Conservation (phyloP, 2,797 vertebrate species). For the Ara ararauna region DNA sequence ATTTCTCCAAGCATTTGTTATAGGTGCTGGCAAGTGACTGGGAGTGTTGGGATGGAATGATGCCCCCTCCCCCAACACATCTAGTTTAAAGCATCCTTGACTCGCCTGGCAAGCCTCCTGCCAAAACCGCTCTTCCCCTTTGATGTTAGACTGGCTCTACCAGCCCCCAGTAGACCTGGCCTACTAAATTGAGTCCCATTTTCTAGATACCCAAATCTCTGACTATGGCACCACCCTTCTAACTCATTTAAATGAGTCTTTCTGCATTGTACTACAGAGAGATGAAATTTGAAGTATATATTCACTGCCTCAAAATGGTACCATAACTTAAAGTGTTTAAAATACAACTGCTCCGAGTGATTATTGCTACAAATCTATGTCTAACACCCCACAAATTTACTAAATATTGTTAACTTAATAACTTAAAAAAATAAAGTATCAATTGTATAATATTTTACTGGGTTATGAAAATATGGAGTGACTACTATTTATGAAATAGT, state of each 20-base stretch:
- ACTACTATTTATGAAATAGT: not conserved
- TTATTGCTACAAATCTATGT: not conserved
- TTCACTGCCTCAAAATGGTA: not conserved
- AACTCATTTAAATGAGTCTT: not conserved
- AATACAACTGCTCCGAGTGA: not conserved
- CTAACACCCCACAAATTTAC: not conserved
- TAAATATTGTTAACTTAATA: not conserved
- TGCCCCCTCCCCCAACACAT: too few species aligned
- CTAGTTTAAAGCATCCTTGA: too few species aligned
- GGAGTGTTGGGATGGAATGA: too few species aligned
- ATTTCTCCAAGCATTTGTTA: too few species aligned
- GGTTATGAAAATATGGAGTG: not conserved
- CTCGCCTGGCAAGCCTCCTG: too few species aligned
- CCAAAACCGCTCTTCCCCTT: too few species aligned
- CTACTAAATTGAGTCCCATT: too few species aligned
- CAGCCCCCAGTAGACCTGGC: too few species aligned
- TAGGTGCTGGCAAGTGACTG: too few species aligned
- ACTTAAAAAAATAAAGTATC: not conserved
- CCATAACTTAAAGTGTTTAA: not conserved
- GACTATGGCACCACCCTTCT: too few species aligned
- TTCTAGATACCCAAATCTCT: too few species aligned
- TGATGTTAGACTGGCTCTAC: too few species aligned
- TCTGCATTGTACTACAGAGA: not conserved
- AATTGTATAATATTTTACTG: not conserved
- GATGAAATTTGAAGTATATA: not conserved